Evolutionary conservation across 2,888 invertebrate species (phyloP).

Genomic region (Aleiodes testaceus): DNA sequence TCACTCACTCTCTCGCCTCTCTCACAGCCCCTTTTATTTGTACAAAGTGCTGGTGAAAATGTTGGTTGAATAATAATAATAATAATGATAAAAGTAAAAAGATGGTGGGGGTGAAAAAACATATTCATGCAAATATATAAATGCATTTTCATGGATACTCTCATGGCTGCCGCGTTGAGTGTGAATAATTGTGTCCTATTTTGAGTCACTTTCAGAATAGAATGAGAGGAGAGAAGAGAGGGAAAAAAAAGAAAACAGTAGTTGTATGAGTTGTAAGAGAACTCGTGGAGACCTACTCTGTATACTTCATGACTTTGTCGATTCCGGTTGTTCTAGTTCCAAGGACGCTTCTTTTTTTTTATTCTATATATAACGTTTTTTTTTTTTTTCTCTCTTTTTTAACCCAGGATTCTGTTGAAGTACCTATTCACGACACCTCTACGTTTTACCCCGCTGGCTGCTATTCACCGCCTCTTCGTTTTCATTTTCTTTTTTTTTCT

Average conservation of each 20-base stretch:
- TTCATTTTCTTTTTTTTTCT: constrained; percentile 4
- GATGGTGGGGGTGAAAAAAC: not conserved
- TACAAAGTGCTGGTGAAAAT: constrained; percentile 11
- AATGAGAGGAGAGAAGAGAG: not conserved
- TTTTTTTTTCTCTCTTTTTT: constrained; percentile 22
- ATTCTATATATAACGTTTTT: not conserved
- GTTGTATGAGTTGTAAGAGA: constrained; percentile 3
- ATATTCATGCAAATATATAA: constrained; percentile 18
- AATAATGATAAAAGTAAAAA: not conserved
- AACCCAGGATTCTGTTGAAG: not conserved
- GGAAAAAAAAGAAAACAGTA: constrained; percentile 17
- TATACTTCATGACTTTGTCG: constrained; percentile 3
- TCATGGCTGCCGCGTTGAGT: constrained; percentile 14
- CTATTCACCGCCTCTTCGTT: constrained; percentile 4
- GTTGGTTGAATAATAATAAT: constrained; percentile 25
- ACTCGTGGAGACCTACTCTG: constrained; percentile 15
- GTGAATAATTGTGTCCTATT: constrained; percentile 36
- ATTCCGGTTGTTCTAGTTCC: constrained; percentile 37
- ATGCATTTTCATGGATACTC: constrained; percentile 32
- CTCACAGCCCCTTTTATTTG: constrained; percentile 5
- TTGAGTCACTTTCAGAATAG: constrained; percentile 28
- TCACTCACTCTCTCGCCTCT: not conserved
- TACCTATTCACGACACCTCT: constrained; percentile 18
- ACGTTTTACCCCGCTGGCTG: not conserved
- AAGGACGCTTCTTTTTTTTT: constrained; percentile 22